Evolutionary conservation across 1,140 invertebrate species (phyloP).

Genomic region (Babylonia areolata): DNA sequence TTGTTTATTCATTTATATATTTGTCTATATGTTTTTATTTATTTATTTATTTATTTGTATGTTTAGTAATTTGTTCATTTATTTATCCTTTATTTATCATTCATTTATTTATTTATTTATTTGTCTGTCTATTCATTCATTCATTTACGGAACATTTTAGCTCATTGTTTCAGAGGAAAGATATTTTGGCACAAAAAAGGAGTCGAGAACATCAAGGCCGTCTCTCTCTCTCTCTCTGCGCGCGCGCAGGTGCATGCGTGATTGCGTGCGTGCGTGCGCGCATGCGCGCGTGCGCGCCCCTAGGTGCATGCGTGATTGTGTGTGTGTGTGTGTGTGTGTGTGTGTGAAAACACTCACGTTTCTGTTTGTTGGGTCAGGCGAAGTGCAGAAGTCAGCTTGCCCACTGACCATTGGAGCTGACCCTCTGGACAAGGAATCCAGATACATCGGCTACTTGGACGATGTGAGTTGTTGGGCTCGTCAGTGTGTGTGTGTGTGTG

Average conservation of each 20-base stretch:
- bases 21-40: too few relatives aligned
- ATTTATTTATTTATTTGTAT: too few relatives aligned
- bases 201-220: too few relatives aligned
- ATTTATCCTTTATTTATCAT: too few relatives aligned
- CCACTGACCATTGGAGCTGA: conserved; percentile 54
- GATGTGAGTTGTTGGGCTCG: conserved; percentile 40
- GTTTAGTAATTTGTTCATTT: too few relatives aligned
- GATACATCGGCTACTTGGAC: conserved; percentile 50
- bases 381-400: conserved; percentile 48
- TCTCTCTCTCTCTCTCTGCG: too few relatives aligned
- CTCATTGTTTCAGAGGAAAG: too few relatives aligned
- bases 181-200: too few relatives aligned
- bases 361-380: conserved; percentile 11
- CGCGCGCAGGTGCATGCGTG: background rate
- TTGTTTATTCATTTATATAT: too few relatives aligned
- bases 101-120: too few relatives aligned
- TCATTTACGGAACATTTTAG: too few relatives aligned
- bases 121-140: too few relatives aligned
- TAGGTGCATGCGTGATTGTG: background rate
- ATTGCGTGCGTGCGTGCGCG: background rate
- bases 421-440: conserved; percentile 49
- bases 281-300: background rate
- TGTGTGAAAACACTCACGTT: background rate
- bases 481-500: background rate
- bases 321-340: conserved; percentile 19